These are phyloP conservation scores for Dendrolimus punctatus DNA, from an alignment of 1,140 invertebrate genomes.

Conservation along the genomic window DNA sequence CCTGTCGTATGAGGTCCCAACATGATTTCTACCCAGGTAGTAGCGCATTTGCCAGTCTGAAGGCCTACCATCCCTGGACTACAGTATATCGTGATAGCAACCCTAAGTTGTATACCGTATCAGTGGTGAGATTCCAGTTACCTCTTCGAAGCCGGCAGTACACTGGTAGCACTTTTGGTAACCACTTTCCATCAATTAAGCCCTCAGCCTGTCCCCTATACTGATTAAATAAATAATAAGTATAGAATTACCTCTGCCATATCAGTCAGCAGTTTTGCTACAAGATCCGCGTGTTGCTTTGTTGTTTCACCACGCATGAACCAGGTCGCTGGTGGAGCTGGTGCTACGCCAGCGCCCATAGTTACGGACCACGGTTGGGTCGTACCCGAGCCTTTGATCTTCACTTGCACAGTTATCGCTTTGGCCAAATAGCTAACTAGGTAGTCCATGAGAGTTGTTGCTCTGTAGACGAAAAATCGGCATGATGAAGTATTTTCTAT, in stretches of 20 bases:
- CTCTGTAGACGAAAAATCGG: constrained; percentile 19
- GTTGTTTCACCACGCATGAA: constrained; percentile 89
- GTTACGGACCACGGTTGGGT: constrained; percentile 60
- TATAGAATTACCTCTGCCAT: constrained; percentile 84
- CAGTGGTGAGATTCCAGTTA: no score
- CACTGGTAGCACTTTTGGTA: no score
- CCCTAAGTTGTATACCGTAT: no score
- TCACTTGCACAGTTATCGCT: constrained; percentile 61
- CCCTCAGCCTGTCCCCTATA: no score
- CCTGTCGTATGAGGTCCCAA: no score
- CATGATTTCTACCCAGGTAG: no score
- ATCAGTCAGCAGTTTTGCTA: constrained; percentile 90
- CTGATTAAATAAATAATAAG: background rate
- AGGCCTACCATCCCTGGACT: no score
- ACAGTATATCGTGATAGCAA: no score
- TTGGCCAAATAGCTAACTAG: constrained; percentile 64
- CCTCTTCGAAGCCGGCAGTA: no score
- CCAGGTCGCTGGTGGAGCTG: constrained; percentile 73
- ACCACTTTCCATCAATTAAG: no score
- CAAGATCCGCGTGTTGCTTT: constrained; percentile 88
- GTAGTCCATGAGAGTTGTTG: constrained; percentile 56
- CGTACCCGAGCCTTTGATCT: constrained; percentile 76
- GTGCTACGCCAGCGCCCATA: constrained; percentile 32
- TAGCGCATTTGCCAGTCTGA: no score
- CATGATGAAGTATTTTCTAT: no score